phyloP scores from a whole-genome alignment of 2,797 vertebrate genomes.

The Notolabrus celidotus region DNA sequence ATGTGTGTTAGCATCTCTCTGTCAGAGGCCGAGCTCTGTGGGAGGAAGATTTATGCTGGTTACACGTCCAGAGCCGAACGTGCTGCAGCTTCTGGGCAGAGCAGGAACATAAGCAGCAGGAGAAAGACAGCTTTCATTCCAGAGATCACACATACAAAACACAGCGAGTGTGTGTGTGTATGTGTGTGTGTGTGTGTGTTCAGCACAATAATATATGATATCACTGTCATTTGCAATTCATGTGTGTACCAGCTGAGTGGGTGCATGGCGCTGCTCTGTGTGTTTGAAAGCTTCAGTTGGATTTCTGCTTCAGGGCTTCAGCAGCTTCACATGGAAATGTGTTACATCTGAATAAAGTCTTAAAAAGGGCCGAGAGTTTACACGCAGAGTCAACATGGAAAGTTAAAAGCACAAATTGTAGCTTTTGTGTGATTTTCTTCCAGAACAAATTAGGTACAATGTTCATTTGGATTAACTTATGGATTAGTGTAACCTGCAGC shows the following conservation, averaged over 20 bases:
- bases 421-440: not conserved
- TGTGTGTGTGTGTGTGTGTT: not conserved
- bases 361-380: not conserved
- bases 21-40: slow-evolving; percentile 16
- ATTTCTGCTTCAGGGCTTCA: slow-evolving; percentile 1
- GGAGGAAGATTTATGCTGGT: slow-evolving; percentile 35
- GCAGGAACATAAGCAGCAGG: slow-evolving; percentile 8
- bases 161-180: slow-evolving; percentile 1
- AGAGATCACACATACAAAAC: slow-evolving; percentile 19
- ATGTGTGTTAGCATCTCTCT: slow-evolving; percentile 15
- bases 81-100: slow-evolving; percentile 21
- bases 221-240: slow-evolving; percentile 4
- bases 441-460: no score
- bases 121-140: slow-evolving; percentile 30
- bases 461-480: no score
- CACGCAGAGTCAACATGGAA: not conserved
- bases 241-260: slow-evolving; percentile 25
- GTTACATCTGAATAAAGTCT: not conserved
- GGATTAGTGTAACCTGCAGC: no score
- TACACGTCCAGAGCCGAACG: slow-evolving; percentile 35
- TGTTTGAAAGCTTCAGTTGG: slow-evolving; percentile 17
- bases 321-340: not conserved
- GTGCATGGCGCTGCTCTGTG: slow-evolving; percentile 2
- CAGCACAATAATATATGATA: slow-evolving; percentile 6
- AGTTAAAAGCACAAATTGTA: not conserved